phyloP scores from a whole-genome alignment of 2,888 invertebrate genomes.

The Plusia festucae region DNA sequence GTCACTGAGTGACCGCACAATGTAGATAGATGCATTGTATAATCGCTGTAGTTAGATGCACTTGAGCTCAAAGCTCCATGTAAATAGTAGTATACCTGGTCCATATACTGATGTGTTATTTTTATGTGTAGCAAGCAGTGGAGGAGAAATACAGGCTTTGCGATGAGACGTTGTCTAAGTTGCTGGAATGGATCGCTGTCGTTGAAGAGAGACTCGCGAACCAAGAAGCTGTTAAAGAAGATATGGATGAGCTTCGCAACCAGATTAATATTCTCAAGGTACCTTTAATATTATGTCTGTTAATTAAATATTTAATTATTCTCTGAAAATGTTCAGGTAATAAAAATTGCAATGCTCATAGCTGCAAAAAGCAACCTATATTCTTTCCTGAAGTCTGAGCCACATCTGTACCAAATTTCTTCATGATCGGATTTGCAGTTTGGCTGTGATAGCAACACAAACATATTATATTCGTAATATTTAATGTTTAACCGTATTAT shows the following conservation, averaged over 20 bases:
- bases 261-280: conserved; percentile 97
- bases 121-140: conserved; percentile 94
- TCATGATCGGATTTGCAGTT: too few relatives aligned
- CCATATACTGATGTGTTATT: conserved; percentile 49
- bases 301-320: too few relatives aligned
- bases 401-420: too few relatives aligned
- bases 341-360: too few relatives aligned
- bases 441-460: too few relatives aligned
- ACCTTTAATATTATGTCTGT: neutral
- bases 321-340: too few relatives aligned
- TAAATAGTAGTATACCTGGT: conserved; percentile 30
- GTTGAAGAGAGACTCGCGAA: conserved; percentile 95
- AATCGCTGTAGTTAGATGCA: conserved; percentile 64
- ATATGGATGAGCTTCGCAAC: conserved; percentile 95
- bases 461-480: too few relatives aligned
- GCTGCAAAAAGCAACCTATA: too few relatives aligned
- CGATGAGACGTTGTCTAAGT: conserved; percentile 95
- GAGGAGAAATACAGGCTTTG: conserved; percentile 98
- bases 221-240: conserved; percentile 96
- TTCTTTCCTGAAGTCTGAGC: too few relatives aligned
- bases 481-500: neutral
- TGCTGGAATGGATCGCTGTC: conserved; percentile 96
- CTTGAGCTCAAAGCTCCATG: conserved; percentile 52
- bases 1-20: conserved; percentile 61
- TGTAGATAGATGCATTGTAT: conserved; percentile 69